Evolutionary conservation across 2,888 invertebrate species (phyloP).

Genomic region (Copidosoma aretas): DNA sequence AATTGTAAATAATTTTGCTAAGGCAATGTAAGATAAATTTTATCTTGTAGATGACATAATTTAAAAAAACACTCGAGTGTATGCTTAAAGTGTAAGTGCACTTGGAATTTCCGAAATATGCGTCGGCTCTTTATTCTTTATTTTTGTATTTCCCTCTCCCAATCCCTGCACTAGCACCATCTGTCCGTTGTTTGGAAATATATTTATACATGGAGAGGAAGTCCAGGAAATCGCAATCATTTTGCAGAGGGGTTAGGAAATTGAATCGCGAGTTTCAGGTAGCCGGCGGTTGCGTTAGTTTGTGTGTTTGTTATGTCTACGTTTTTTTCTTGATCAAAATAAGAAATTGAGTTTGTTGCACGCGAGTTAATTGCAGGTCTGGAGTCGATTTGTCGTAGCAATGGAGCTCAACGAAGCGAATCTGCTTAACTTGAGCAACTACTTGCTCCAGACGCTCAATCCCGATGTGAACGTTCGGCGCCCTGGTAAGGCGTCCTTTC

Average conservation of each 20-base stretch:
- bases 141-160: not conserved
- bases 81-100: not conserved
- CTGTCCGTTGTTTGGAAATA: no score
- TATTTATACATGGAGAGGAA: no score
- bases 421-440: slow-evolving; percentile 79
- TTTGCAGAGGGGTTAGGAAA: slow-evolving; percentile 29
- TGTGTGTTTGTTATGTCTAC: slow-evolving; percentile 15
- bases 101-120: no score
- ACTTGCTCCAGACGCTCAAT: slow-evolving; percentile 86
- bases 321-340: slow-evolving; percentile 8
- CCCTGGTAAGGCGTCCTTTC: slow-evolving; percentile 81
- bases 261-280: slow-evolving; percentile 24
- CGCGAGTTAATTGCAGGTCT: not conserved
- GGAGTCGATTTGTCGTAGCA: slow-evolving; percentile 17
- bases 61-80: not conserved
- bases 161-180: not conserved
- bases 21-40: not conserved
- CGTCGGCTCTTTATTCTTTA: no score
- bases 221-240: no score
- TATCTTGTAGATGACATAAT: not conserved
- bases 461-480: slow-evolving; percentile 82
- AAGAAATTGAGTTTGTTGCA: slow-evolving; percentile 28
- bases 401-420: slow-evolving; percentile 93
- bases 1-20: not conserved
- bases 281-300: not conserved